Percentiles rank a stretch among this genome's conserved stretches.
Evolutionary conservation across 2,113 vertebrate species (phyloP).

Genomic region (Prunella fulvescens): DNA sequence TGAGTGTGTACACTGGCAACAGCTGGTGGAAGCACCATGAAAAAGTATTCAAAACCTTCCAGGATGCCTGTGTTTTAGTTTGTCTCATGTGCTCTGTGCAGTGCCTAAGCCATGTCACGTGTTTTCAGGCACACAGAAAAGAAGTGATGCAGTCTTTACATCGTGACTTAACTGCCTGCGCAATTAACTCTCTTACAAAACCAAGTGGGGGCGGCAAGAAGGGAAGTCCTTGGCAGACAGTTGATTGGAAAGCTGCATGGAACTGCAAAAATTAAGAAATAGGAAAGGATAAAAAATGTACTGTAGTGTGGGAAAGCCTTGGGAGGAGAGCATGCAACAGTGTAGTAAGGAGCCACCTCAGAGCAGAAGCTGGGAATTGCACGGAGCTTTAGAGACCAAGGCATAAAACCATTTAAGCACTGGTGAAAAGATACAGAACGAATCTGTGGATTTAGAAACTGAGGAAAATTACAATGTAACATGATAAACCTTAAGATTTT

Average conservation of each 20-base stretch:
- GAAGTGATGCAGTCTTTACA: neutral
- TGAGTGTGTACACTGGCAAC: accelerated
- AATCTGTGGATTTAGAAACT: neutral
- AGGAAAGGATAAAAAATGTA: neutral
- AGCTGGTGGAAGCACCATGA: accelerated
- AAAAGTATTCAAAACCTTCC: neutral
- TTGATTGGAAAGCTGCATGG: neutral
- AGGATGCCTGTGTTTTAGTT: neutral
- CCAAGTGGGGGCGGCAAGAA: neutral
- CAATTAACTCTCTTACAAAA: neutral
- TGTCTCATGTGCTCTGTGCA: neutral
- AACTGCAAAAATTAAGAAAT: neutral
- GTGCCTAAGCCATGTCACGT: accelerated
- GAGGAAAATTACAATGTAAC: neutral
- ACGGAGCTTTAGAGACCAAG: neutral
- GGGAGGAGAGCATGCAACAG: neutral
- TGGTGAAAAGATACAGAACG: neutral
- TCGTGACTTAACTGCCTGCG: neutral
- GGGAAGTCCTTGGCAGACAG: neutral
- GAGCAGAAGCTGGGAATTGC: neutral
- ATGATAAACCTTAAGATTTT: neutral
- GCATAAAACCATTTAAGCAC: neutral
- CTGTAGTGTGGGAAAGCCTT: neutral
- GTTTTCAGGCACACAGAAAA: neutral
- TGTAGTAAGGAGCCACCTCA: neutral